Evolutionary conservation across 35 echinoderm and acorn worm species (phyloP), one percentile per base, ranked within the genome.

Genomic region (Apostichopus parvimensis): DNA sequence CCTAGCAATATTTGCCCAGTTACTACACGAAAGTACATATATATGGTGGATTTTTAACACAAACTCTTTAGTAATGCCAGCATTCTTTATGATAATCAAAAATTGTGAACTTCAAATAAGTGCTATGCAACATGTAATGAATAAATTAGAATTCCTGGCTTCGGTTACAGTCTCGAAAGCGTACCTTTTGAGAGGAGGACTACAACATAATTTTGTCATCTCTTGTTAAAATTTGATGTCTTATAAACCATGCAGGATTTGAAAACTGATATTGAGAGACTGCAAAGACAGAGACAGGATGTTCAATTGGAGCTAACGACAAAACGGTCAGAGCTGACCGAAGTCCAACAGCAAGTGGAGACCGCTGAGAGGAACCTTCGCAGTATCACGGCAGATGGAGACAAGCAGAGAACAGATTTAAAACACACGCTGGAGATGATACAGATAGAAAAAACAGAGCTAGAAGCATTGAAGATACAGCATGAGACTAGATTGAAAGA

Each of bases 381-480:
- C 9, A 79, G 92, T 18, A 55, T 92, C 6, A 53, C 75, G 7
- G 87, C 95, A 4, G 83, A 82, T 8, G 94, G 96, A 1, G 93
- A 99, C 78, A 99, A 99, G 73, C 88, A 93, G 17, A 89, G 92
- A 53, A 75, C 95, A 14, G 97, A 99, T 54, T 71, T 99, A 34
- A 96, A 99, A 86, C 97, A 99, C 89, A 95, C 95, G 9, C 82
- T 99, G 76, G 97, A 99, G 91, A 94, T 99, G 95, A 86, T 99
- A 4, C 97, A 99, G 88, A 88, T 99, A 65, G 97, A 99, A 89
- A 99, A 96, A 92, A 99, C 97, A 13, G 97, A 99, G 73, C 56
- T 99, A 28, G 97, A 96, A 60, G 97, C 97, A 0, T 73, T 99
- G 76, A 94, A 77, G 76, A 71, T 96, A 6, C 97, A 99, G 56